Evolutionary conservation across 2,113 vertebrate species (phyloP).

Genomic region (Heterotilapia buettikoferi): DNA sequence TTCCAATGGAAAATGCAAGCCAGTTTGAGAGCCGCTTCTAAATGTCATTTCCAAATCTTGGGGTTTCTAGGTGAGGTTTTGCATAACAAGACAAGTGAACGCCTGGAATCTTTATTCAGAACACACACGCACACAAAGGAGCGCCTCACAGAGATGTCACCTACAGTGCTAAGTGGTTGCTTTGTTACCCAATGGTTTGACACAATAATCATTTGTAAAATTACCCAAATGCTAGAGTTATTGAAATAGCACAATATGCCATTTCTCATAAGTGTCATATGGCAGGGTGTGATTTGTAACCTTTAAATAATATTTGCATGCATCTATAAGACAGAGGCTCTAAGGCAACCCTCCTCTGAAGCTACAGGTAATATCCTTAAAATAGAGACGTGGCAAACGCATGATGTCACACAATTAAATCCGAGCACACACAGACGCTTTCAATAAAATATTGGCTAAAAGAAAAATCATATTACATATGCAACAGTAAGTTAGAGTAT

Average conservation of each 20-base stretch:
- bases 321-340: neutral
- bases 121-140: neutral
- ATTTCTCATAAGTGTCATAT: neutral
- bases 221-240: neutral
- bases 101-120: conserved; percentile 4
- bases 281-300: neutral
- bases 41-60: conserved; percentile 20
- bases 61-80: neutral
- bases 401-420: neutral
- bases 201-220: neutral
- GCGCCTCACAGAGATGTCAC: neutral
- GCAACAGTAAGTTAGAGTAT: conserved; percentile 14
- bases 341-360: neutral
- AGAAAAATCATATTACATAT: neutral
- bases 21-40: neutral
- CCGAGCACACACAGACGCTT: neutral
- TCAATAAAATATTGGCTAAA: neutral
- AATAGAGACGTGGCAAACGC: neutral
- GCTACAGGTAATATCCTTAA: neutral
- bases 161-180: neutral
- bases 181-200: neutral
- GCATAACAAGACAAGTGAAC: neutral
- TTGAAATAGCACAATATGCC: neutral
- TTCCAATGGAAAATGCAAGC: neutral
- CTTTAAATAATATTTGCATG: neutral